Evolutionary conservation across 2,888 invertebrate genomes (phyloP).

Genomic region (Apodemia zela): DNA sequence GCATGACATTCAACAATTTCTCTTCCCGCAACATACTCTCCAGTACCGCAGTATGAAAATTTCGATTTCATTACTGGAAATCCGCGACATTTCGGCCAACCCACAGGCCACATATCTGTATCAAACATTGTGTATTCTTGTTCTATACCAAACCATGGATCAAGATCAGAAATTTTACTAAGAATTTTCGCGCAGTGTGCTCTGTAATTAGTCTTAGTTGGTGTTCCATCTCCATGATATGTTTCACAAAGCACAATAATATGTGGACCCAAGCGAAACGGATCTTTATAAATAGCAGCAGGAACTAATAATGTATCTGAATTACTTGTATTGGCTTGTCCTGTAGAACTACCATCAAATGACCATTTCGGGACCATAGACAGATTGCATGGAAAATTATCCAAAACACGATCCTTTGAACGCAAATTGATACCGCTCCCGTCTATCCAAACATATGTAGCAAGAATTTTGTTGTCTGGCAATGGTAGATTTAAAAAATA

Average conservation of each 20-base stretch:
- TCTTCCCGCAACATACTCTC: conserved; percentile 94
- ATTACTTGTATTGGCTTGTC: conserved; percentile 89
- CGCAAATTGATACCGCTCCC: conserved; percentile 87
- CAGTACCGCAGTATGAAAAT: conserved; percentile 93
- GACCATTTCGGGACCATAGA: conserved; percentile 88
- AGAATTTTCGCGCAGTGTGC: conserved; percentile 82
- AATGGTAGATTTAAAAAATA: conserved; percentile 68
- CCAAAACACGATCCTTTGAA: conserved; percentile 84
- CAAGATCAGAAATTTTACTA: conserved; percentile 74
- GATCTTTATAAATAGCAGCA: conserved; percentile 93
- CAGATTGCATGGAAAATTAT: conserved; percentile 78
- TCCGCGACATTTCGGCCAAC: conserved; percentile 95
- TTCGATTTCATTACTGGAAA: conserved; percentile 91
- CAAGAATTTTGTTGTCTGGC: conserved; percentile 80
- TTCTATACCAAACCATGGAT: conserved; percentile 95
- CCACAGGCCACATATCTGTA: conserved; percentile 90
- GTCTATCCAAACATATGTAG: conserved; percentile 90
- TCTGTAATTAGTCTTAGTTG: conserved; percentile 87
- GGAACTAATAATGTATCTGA: conserved; percentile 94
- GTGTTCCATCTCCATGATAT: conserved; percentile 85
- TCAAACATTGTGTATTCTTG: conserved; percentile 94
- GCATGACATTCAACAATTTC: conserved; percentile 96
- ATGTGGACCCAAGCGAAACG: conserved; percentile 92
- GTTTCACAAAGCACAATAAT: conserved; percentile 94
- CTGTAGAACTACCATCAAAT: conserved; percentile 96